Base-by-base conservation (phyloP, 2,888 invertebrate genomes). In the Phalangium opilio region DNA sequence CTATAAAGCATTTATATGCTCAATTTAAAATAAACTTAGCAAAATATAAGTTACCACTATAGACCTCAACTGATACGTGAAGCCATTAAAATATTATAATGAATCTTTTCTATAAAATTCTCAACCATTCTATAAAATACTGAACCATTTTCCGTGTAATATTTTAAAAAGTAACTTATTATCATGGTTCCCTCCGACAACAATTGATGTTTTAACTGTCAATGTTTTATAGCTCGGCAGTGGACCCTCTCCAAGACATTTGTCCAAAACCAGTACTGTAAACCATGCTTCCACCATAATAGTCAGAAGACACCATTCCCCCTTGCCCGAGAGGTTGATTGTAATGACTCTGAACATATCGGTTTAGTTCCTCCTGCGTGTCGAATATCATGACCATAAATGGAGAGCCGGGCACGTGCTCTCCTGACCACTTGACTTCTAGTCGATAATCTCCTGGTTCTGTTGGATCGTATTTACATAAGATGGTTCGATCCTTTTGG, bases 361-460 rank as follows among this genome's bases (percentile, higher is more conserved):
- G 66, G 56, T 71, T 75, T 51, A 95, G 73, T 67, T 98, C 96
- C 66, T 95, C 90, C 66, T 95, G 90, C 8, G 96, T 96, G 68
- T 98, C 98, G 68, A 96, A 93, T 61, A 98, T 98, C 83, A 93
- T 87, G 55, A 98, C 91, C 53, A 87, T 84, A 75, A 98, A 99
- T 0, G 98, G 96, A 40, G 91, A 93, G 46, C 96, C 96, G 43
- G 95, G 95, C 19, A 96, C 95, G 63, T 95, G 81, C 56, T 93
- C 87, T 19, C 90, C 93, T 3, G 96, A 95, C 96, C 96, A 98
- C 66, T 84, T 83, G 2, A 91, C 89, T 66, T 95, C 91, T 38
- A 98, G 89, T 52, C 93, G 76, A 68, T 98, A 99, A 68, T 98
- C 93, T 32, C 98, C 98, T 3, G 95, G 93, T 66, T 98, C 96